These are phyloP conservation scores for Crocidura indochinensis DNA, from an alignment of 2,797 vertebrate species.

Conservation along the genomic window DNA sequence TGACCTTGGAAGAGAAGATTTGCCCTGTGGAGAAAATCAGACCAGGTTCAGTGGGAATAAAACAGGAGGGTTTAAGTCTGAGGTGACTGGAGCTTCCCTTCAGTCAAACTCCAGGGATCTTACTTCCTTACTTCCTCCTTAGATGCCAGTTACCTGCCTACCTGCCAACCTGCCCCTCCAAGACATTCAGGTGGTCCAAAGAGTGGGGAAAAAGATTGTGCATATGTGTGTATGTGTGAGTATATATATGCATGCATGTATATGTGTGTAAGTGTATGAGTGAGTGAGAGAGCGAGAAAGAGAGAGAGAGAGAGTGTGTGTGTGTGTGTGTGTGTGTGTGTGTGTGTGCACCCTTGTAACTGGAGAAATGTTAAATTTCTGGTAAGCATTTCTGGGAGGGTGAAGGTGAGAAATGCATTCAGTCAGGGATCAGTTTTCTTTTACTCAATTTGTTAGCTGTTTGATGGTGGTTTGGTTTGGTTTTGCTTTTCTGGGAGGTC, in stretches of 20 bases:
- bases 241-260: slow-evolving; percentile 63
- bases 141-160: slow-evolving; percentile 56
- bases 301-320: no score
- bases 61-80: slow-evolving; percentile 43
- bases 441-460: slow-evolving; percentile 59
- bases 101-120: slow-evolving; percentile 55
- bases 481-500: slow-evolving; percentile 62
- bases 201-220: slow-evolving; percentile 55
- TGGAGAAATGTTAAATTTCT: slow-evolving; percentile 71
- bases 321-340: slow-evolving; percentile 50
- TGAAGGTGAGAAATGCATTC: not conserved
- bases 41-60: not conserved
- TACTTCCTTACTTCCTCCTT: slow-evolving; percentile 50
- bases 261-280: slow-evolving; percentile 15
- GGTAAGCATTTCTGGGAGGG: slow-evolving; percentile 58
- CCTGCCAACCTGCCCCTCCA: slow-evolving; percentile 57
- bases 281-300: no score
- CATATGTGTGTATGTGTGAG: slow-evolving; percentile 49
- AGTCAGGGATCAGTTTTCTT: slow-evolving; percentile 29
- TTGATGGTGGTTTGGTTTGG: slow-evolving; percentile 19
- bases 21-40: not conserved
- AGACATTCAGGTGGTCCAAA: slow-evolving; percentile 74
- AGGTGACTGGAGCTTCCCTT: slow-evolving; percentile 52
- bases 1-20: not conserved
- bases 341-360: slow-evolving; percentile 60